A percentile compares a stretch with the other conserved stretches of the same genome.
phyloP scores from a whole-genome alignment of 1,140 invertebrate species.

The Leptinotarsa defecta region DNA sequence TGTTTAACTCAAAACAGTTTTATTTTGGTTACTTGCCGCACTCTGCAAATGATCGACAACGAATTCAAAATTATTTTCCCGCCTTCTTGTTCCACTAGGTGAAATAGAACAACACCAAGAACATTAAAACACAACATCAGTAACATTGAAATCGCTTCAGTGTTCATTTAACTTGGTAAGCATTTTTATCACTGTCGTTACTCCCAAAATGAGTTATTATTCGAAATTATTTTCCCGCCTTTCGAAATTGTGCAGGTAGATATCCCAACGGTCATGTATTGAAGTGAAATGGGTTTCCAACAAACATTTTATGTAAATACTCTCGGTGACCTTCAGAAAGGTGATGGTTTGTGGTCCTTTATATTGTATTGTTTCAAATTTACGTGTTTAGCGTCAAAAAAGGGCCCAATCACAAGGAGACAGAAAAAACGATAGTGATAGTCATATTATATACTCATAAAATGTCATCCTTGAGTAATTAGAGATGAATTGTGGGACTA shows the following conservation, averaged over 20 bases:
- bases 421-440: background rate
- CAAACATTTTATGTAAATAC: background rate
- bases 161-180: background rate
- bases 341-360: background rate
- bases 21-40: too few relatives aligned
- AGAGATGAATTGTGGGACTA: background rate
- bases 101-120: too few relatives aligned
- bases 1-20: too few relatives aligned
- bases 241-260: background rate
- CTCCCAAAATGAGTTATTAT: background rate
- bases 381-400: too few relatives aligned
- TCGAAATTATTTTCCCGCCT: slow-evolving; percentile 1
- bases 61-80: too few relatives aligned
- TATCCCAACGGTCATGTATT: background rate
- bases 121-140: too few relatives aligned
- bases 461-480: slow-evolving; percentile 8
- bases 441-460: background rate
- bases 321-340: background rate
- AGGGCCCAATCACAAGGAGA: too few relatives aligned
- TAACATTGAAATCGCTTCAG: background rate
- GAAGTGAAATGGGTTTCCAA: background rate
- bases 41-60: too few relatives aligned
- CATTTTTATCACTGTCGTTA: background rate
- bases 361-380: background rate
- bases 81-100: too few relatives aligned